Evolutionary conservation across 2,888 invertebrate species (phyloP), one percentile per base, ranked within the genome.

Genomic region (Plutella xylostella): DNA sequence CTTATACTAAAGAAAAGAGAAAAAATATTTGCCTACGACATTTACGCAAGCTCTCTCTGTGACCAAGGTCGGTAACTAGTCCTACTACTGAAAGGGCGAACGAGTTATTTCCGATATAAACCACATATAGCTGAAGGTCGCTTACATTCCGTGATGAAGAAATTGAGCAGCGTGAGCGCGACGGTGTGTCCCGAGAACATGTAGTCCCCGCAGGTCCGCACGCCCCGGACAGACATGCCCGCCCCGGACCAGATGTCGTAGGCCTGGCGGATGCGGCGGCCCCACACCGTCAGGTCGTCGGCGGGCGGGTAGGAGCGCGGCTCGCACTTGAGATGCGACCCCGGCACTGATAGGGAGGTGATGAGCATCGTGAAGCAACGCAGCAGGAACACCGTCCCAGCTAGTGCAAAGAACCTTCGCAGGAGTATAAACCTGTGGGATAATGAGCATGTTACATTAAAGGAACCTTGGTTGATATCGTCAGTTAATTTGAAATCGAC

Each of bases 151-250:
- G 98, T 99, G 58, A 99, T 97, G 82, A 99, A 99, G 84, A 99
- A 98, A 79, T 99, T 99, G 54, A 99, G 89, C 80, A 98, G 89
- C 15, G 99, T 99, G 48, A 99, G 85, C 5, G 96, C 95, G 31
- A 97, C 97, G 0, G 99, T 99, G 78, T 99, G 99, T 0, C 99
- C 99, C 60, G 96, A 96, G 84, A 99, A 99, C 98, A 99, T 99
- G 80, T 99, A 99, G 82, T 99, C 99, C 0, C 99, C 99, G 71
- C 99, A 99, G 0, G 98, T 97, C 50, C 98, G 87, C 0, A 98
- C 97, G 34, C 97, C 97, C 64, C 96, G 92, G 58, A 97, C 95
- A 2, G 97, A 96, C 96, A 99, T 97, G 42, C 99, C 99, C 42
- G 97, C 92, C 12, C 98, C 97, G 65, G 93, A 91, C 97, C 98